Conservation (phyloP, 2,113 vertebrate genomes). For the Thalassarche chlororhynchos region DNA sequence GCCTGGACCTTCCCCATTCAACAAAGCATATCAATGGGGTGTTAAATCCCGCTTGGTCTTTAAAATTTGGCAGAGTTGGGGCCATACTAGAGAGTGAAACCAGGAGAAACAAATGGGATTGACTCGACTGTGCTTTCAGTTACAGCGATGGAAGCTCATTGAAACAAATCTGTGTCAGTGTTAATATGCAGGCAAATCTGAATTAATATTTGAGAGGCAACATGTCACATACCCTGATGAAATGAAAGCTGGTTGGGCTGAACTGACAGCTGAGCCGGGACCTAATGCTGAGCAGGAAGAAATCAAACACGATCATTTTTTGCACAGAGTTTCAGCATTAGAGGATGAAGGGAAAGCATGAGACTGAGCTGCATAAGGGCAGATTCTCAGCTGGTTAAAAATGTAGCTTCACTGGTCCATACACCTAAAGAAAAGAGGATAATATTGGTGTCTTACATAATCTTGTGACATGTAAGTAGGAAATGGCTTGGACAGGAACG, state of each 20-base stretch:
- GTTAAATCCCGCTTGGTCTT: not conserved
- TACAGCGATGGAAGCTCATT: not conserved
- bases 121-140: not conserved
- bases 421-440: not conserved
- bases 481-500: not conserved
- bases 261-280: not conserved
- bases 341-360: not conserved
- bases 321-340: not conserved
- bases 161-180: constrained; percentile 12
- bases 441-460: constrained; percentile 10
- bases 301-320: not conserved
- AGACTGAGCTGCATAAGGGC: not conserved
- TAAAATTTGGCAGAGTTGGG: not conserved
- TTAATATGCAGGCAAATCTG: not conserved
- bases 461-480: not conserved
- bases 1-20: not conserved
- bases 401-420: not conserved
- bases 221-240: not conserved
- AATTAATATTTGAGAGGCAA: constrained; percentile 33
- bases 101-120: constrained; percentile 1
- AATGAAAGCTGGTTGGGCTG: not conserved
- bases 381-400: not conserved
- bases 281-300: not conserved
- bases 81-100: not conserved
- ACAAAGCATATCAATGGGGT: not conserved